These are phyloP conservation scores for Zaprionus kolodkinae DNA, from an alignment of 1,140 invertebrate species.

Conservation along the genomic window DNA sequence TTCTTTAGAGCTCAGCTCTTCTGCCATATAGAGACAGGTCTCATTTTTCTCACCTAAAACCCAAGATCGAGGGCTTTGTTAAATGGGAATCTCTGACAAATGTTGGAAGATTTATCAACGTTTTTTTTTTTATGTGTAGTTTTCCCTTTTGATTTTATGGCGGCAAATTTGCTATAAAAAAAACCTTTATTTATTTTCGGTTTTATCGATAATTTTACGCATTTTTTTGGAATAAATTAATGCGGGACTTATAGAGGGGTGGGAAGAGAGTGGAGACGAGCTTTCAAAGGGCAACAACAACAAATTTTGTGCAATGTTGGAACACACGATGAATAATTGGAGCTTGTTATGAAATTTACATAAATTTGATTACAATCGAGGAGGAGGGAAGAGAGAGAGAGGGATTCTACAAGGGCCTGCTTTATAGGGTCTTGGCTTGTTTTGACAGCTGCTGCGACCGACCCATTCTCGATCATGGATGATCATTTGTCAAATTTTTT, in stretches of 20 bases:
- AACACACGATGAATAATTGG: conserved; percentile 71
- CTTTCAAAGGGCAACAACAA: conserved; percentile 24
- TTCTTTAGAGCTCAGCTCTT: background rate
- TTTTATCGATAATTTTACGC: conserved; percentile 62
- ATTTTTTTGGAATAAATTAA: conserved; percentile 66
- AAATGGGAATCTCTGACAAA: conserved; percentile 19
- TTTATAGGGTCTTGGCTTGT: conserved; percentile 3
- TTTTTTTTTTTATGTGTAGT: conserved; percentile 36
- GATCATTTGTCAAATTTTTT: conserved; percentile 46
- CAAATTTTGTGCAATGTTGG: conserved; percentile 70
- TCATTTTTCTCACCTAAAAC: background rate
- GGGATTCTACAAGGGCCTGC: conserved; percentile 12
- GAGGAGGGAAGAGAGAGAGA: background rate
- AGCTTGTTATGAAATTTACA: conserved; percentile 79
- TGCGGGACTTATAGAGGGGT: conserved; percentile 19
- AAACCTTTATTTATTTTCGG: conserved; percentile 26
- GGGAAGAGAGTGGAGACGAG: background rate
- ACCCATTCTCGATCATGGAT: conserved; percentile 38
- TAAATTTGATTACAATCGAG: conserved; percentile 59
- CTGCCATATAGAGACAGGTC: background rate
- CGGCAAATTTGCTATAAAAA: conserved; percentile 59
- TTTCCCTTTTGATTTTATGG: conserved; percentile 64
- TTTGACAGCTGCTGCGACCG: conserved; percentile 40
- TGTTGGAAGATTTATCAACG: conserved; percentile 56
- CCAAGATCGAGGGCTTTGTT: background rate